These are phyloP conservation scores for Protonibea diacanthus DNA, from an alignment of 2,797 vertebrate genomes.

Conservation along the genomic window DNA sequence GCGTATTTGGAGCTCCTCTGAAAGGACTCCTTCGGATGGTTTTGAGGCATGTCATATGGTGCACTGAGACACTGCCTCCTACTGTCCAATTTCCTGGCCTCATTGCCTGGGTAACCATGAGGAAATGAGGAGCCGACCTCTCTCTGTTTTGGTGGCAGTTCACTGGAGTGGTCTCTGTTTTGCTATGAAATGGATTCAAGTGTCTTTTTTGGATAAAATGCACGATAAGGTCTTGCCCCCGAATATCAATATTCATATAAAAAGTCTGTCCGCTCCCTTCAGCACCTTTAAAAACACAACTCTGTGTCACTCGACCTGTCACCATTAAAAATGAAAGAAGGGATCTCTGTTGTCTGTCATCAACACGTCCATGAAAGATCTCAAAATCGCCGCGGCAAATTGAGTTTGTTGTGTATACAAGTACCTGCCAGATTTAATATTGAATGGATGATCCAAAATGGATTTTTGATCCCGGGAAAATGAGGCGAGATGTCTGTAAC, in stretches of 20 bases:
- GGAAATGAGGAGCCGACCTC: slow-evolving; percentile 72
- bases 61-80: slow-evolving; percentile 63
- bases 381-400: slow-evolving; percentile 88
- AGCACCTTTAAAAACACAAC: background rate
- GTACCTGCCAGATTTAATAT: slow-evolving; percentile 91
- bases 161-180: slow-evolving; percentile 54
- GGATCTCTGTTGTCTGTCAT: slow-evolving; percentile 81
- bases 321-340: slow-evolving; percentile 73
- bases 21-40: slow-evolving; percentile 62
- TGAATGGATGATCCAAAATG: slow-evolving; percentile 87
- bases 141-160: slow-evolving; percentile 60
- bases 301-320: slow-evolving; percentile 47
- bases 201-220: slow-evolving; percentile 38
- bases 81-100: slow-evolving; percentile 78
- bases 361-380: slow-evolving; percentile 85
- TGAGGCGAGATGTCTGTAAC: slow-evolving; percentile 86
- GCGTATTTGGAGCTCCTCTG: slow-evolving; percentile 56
- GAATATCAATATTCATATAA: slow-evolving; percentile 33
- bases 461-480: slow-evolving; percentile 90
- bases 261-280: slow-evolving; percentile 1
- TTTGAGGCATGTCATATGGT: slow-evolving; percentile 65
- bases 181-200: slow-evolving; percentile 48
- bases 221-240: slow-evolving; percentile 6
- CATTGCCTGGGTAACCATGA: slow-evolving; percentile 79
- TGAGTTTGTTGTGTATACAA: slow-evolving; percentile 90